Evolutionary conservation across 2,113 vertebrate genomes (phyloP), one percentile per base, ranked within the genome.

Genomic region (Crypturellus undulatus): DNA sequence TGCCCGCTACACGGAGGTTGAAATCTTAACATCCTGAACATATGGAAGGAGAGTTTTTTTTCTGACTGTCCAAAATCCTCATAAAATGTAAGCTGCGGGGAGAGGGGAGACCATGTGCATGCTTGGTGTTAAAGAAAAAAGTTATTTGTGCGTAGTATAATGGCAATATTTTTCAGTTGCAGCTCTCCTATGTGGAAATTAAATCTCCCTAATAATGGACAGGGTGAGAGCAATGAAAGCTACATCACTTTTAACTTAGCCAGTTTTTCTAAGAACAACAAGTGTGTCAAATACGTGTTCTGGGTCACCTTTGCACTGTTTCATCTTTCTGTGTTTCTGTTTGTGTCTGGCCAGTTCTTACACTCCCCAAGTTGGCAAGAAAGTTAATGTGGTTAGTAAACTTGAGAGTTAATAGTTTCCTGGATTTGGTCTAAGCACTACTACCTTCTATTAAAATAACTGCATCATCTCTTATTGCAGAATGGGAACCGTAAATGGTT

Each of bases 1-100:
- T 87, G 72, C 90, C 89, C 82, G 91, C 93, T 94, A 78, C 96
- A 65, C 92, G 72, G 92, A 96, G 87, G 84, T 90, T 96, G 92
- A 95, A 85, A 90, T 93, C 89, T 91, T 94, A 93, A 96, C 93
- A 88, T 95, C 94, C 93, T 56, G 90, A 94, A 87, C 89, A 25
- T 83, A 34, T 45, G 95, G 93, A 96, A 93, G 84, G 96, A 92
- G 92, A 92, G 76, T 81, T 89, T 92, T 54, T 38, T 91, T 52
- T 94, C 77, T 92, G 96, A 81, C 87, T 91, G 94, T 92, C 87
- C 79, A 84, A 92, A 92, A 89, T 86, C 43, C 87, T 88, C 72
- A 11, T 88, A 59, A 76, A 92, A 88, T 93, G 92, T 91, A 96
- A 96, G 93, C 89, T 77, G 96, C 38, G 78, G 88, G 92, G 75